A percentile compares a stretch with the other conserved stretches of the same genome.
Conservation (phyloP, 2,113 vertebrate species). For the Vidua macroura region DNA sequence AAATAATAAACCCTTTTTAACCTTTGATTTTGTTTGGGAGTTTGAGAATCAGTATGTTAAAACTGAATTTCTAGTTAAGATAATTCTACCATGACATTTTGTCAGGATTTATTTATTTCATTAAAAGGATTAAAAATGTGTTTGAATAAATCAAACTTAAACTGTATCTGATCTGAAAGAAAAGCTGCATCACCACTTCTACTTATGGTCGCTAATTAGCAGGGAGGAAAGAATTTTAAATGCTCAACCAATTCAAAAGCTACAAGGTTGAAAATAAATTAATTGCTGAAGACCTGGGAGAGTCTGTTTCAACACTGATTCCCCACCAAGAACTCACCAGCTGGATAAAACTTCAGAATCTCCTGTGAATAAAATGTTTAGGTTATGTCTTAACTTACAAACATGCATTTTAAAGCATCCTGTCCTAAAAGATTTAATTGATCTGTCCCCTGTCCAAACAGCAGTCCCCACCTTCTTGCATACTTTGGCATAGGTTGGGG, state of each 20-base stretch:
- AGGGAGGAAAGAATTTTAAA: conserved; percentile 4
- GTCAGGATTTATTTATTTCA: neutral
- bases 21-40: neutral
- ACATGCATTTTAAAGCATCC: conserved; percentile 56
- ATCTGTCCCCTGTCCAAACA: conserved; percentile 53
- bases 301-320: neutral
- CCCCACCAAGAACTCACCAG: neutral
- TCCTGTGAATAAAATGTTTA: conserved; percentile 47
- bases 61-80: neutral
- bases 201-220: neutral
- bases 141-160: neutral
- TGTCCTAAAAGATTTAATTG: conserved; percentile 54
- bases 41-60: neutral
- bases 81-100: neutral
- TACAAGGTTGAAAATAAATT: neutral
- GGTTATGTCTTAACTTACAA: conserved; percentile 60
- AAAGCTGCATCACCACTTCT: neutral
- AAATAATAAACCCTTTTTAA: neutral
- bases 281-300: neutral
- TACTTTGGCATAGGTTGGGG: conserved; percentile 11
- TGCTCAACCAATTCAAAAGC: conserved; percentile 4
- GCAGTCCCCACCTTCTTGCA: neutral
- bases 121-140: neutral
- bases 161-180: neutral
- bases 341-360: conserved; percentile 23